Base-by-base conservation (phyloP, 2,113 vertebrate genomes). In the Sylvilagus bachmani region DNA sequence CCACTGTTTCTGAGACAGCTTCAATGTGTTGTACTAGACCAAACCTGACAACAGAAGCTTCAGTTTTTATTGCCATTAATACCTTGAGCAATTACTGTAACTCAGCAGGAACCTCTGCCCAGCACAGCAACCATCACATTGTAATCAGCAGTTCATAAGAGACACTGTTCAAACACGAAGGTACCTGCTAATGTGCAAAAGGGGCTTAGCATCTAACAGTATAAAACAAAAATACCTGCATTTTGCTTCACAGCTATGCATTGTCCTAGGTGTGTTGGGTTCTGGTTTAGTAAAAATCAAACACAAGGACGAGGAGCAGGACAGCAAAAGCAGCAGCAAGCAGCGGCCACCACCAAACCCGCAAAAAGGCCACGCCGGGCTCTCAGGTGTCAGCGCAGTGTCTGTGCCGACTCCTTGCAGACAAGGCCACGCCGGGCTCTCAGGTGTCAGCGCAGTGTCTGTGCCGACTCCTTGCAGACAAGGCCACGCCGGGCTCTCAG, bases 91-190 rank as follows among this genome's bases (percentile, higher is more conserved):
- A 98, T 97, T 71, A 95, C 70, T 58, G 66, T 87, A 93, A 55
- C 97, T 92, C 98, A 94, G 97, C 97, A 96, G 98, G 95, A 96
- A 38, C 53, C 80, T 91, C 2, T 95, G 97, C 93, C 95, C 96
- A 85, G 70, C 98, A 94, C 21, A 95, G 95, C 96, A 97, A 92
- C 93, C 44, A 85, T 44, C 83, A 81, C 92, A 64, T 0, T 92
- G 89, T 7, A 21, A 97, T 87, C 96, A 97, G 84, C 89, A 89
- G 75, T 96, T 96, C 94, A 80, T 93, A 95, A 94, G 77, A 73
- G n/a, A 89, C 19, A 24, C 66, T 80, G 58, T 77, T 89, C 84
- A 90, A 97, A 93, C 58, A 96, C 51, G 38, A 90, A 96, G 77
- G 93, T 77, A 97, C 86, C 96, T 88, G 96, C 94, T 85, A 71